Conservation (phyloP, 1,140 invertebrate species). For the Diorhabda carinulata region DNA sequence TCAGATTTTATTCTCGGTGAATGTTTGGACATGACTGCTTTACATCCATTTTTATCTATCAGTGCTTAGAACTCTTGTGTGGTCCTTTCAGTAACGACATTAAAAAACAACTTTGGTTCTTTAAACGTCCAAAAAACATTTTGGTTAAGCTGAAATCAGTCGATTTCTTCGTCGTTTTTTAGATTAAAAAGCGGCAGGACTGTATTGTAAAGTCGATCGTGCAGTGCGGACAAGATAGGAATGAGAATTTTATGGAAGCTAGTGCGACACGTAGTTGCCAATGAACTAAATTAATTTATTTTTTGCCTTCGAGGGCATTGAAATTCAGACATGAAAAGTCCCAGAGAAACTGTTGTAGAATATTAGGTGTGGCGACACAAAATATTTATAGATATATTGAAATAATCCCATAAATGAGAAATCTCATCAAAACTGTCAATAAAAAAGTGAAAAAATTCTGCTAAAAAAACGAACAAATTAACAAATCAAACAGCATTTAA, state of each 20-base stretch:
- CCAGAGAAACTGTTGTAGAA: too few species aligned
- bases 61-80: slow-evolving; percentile 27
- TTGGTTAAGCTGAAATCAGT: slow-evolving; percentile 11
- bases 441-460: too few species aligned
- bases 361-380: too few species aligned
- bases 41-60: slow-evolving; percentile 23
- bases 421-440: too few species aligned
- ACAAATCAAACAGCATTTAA: too few species aligned
- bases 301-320: not conserved
- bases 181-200: slow-evolving; percentile 5
- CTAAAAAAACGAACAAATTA: too few species aligned
- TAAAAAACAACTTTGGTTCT: slow-evolving; percentile 5
- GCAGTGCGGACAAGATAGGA: not conserved
- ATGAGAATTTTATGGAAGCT: not conserved
- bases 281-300: not conserved
- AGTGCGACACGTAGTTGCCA: slow-evolving; percentile 2
- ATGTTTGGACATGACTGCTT: slow-evolving; percentile 27
- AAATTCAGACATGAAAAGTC: too few species aligned
- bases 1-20: slow-evolving; percentile 8
- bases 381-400: too few species aligned
- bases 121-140: slow-evolving; percentile 12
- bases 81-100: slow-evolving; percentile 16
- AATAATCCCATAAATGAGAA: too few species aligned
- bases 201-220: slow-evolving; percentile 10
- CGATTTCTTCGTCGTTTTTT: slow-evolving; percentile 4